Base-by-base conservation (phyloP, 1,140 invertebrate species). In the Drosophila kikkawai region DNA sequence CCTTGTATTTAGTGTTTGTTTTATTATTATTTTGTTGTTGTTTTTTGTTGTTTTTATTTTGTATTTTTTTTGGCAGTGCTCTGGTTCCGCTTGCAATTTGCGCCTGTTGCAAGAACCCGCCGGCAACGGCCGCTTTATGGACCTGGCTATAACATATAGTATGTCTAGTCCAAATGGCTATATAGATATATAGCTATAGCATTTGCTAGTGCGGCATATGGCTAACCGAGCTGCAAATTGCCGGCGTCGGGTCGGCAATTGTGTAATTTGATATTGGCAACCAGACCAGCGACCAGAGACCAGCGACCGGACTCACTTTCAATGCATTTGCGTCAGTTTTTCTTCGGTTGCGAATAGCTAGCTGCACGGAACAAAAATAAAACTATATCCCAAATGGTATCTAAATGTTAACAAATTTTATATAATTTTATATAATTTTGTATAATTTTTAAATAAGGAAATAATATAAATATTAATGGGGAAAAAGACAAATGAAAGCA, bases 261-360 rank as follows among this genome's bases (percentile, higher is more conserved):
- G 85, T n/a, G 84, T 73, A 87, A 87, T 87, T 87, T 87, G 84
- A 87, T 87, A 87, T 88, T 87, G 84, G 84, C 84, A 87, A 87
- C 84, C 80, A 88, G 80, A 68, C 63, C 61, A 65, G 59, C 19
- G 39, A 45, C 57, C 61, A 65, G 59, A 15, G 39, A 45, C 57
- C 58, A 60, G 59, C 17, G 57, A 63, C 64, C 47, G 65, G 79
- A 73, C 73, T 87, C 80, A 80, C 84, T 87, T 87, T 87, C 84
- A 71, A 78, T 80, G 80, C 50, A 75, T 77, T 87, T 87, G 80
- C 80, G 80, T 88, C 80, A 87, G 77, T 75, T 68, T 36, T 42
- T 42, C 26, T 47, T n/a, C 44, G 58, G 22, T 65, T 63, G 69
- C 65, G 36, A 71, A 58, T 71, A 12, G 12, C 17, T 71, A 12